A percentile compares a stretch with the other conserved stretches of the same genome.
phyloP scores from a whole-genome alignment of 1,140 invertebrate genomes.

The Diuraphis noxia region DNA sequence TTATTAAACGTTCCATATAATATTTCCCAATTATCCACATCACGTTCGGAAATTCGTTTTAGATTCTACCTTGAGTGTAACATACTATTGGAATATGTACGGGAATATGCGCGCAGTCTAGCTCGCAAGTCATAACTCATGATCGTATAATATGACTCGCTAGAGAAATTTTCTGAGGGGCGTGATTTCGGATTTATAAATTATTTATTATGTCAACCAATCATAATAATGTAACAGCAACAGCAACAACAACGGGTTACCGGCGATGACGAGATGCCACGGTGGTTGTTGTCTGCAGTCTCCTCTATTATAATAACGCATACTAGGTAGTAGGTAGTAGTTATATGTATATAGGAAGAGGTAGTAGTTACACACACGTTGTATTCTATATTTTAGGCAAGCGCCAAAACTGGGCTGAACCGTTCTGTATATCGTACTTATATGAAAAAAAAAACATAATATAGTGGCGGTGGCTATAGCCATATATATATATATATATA shows the following conservation, averaged over 20 bases:
- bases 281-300: neutral
- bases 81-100: neutral
- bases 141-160: neutral
- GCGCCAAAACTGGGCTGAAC: slow-evolving; percentile 47
- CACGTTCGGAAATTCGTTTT: neutral
- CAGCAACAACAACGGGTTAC: neutral
- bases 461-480: neutral
- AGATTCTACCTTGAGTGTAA: neutral
- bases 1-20: neutral
- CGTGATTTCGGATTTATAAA: slow-evolving; percentile 21
- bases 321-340: neutral
- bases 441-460: neutral
- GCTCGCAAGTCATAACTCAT: neutral
- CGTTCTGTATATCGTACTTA: neutral
- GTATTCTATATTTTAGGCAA: slow-evolving; percentile 1
- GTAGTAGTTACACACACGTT: neutral
- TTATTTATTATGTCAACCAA: slow-evolving; percentile 1
- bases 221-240: neutral
- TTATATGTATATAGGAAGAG: too few species aligned
- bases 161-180: neutral
- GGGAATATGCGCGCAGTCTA: neutral
- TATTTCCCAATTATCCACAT: neutral
- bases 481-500: too few species aligned
- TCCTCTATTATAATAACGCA: neutral
- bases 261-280: neutral